These are phyloP conservation scores for Physella acuta DNA, from an alignment of 1,140 invertebrate genomes.

Conservation along the genomic window DNA sequence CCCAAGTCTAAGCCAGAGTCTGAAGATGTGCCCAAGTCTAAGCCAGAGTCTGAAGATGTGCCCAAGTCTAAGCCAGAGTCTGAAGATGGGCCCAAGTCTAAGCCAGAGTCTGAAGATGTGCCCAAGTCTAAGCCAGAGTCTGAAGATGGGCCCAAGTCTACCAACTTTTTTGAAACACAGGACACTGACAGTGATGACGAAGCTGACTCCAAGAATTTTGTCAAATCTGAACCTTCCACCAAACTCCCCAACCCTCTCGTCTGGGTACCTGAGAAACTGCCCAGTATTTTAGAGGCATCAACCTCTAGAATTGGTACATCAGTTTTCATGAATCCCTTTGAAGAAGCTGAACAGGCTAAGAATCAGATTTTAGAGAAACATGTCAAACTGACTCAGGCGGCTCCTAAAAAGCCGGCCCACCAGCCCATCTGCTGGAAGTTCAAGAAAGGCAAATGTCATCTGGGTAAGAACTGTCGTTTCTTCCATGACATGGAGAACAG, in stretches of 20 bases:
- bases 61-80: no score
- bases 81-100: no score
- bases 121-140: no score
- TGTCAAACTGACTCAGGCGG: slow-evolving; percentile 82
- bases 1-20: no score
- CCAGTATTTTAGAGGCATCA: slow-evolving; percentile 24
- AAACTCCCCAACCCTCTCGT: slow-evolving; percentile 43
- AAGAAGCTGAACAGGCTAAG: slow-evolving; percentile 84
- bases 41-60: no score
- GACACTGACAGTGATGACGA: slow-evolving; percentile 13
- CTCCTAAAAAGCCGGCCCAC: slow-evolving; percentile 73
- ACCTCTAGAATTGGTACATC: slow-evolving; percentile 56
- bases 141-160: background rate
- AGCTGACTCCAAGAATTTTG: background rate
- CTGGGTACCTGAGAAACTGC: slow-evolving; percentile 30
- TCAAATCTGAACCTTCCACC: slow-evolving; percentile 19
- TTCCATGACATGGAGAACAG: slow-evolving; percentile 72
- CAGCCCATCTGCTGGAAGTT: slow-evolving; percentile 93
- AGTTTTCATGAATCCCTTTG: slow-evolving; percentile 87
- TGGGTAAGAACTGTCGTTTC: slow-evolving; percentile 89
- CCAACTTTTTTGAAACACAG: slow-evolving; percentile 15
- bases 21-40: no score
- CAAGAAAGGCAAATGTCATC: slow-evolving; percentile 83
- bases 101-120: no score
- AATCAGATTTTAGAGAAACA: slow-evolving; percentile 86